Evolutionary conservation across 2,113 vertebrate species (phyloP).

Genomic region (Indri indri): DNA sequence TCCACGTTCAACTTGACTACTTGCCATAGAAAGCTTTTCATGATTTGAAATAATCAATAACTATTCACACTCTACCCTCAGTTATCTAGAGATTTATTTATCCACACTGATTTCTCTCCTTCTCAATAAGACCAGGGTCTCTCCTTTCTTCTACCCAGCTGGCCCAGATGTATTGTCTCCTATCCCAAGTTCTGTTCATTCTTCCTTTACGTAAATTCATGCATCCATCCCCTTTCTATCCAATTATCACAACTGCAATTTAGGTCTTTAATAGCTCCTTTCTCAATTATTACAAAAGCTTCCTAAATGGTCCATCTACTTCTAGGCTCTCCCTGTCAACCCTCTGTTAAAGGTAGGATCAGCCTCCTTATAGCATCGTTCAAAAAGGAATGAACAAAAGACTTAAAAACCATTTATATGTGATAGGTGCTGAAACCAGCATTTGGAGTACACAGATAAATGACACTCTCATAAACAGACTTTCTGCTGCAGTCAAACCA

Average conservation of each 20-base stretch:
- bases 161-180: neutral
- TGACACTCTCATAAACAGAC: neutral
- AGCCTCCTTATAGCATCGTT: neutral
- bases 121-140: neutral
- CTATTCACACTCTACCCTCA: neutral
- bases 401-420: neutral
- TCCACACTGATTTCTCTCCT: neutral
- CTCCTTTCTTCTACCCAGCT: neutral
- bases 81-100: neutral
- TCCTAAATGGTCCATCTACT: neutral
- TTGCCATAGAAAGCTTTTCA: neutral
- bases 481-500: neutral
- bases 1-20: neutral
- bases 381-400: neutral
- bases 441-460: neutral
- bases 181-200: neutral
- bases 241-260: neutral
- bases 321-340: neutral
- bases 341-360: neutral
- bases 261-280: neutral
- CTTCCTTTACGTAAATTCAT: neutral
- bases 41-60: neutral
- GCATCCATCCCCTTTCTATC: neutral
- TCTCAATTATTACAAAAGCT: neutral
- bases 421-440: neutral